These are phyloP conservation scores for Amphiduros pacificus DNA, from an alignment of 2,888 invertebrate genomes.

Conservation along the genomic window DNA sequence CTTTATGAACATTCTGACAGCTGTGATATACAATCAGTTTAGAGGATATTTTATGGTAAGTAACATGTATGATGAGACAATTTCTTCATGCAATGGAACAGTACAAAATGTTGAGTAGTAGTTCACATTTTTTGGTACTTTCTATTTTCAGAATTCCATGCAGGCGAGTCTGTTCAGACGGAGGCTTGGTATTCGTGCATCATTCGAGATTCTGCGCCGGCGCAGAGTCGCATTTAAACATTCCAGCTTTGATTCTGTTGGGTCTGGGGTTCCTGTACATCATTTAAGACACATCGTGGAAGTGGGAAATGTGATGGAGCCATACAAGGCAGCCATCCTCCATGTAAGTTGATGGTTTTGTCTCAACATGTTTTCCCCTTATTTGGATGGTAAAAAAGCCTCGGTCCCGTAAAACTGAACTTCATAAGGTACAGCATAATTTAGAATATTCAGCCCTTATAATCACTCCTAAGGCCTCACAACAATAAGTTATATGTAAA, in stretches of 20 bases:
- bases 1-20: conserved; percentile 58
- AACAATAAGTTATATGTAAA: no score
- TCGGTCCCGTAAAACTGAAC: no score
- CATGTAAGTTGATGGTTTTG: no score
- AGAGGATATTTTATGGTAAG: conserved; percentile 56
- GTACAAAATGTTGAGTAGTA: background rate
- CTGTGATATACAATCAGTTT: conserved; percentile 58
- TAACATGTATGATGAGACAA: background rate
- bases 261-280: no score
- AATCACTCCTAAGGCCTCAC: no score
- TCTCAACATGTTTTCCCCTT: no score
- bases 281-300: no score
- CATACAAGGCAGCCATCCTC: no score
- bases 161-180: conserved; percentile 51
- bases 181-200: conserved; percentile 50
- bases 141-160: conserved; percentile 49
- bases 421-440: no score
- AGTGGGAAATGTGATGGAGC: no score
- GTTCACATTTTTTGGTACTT: background rate
- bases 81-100: background rate
- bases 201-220: conserved; percentile 49
- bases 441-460: no score
- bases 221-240: conserved; percentile 5
- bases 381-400: no score
- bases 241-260: conserved; percentile 18